These are phyloP conservation scores for Macheiramphus alcinus DNA, from an alignment of 2,113 vertebrate species.

Conservation along the genomic window DNA sequence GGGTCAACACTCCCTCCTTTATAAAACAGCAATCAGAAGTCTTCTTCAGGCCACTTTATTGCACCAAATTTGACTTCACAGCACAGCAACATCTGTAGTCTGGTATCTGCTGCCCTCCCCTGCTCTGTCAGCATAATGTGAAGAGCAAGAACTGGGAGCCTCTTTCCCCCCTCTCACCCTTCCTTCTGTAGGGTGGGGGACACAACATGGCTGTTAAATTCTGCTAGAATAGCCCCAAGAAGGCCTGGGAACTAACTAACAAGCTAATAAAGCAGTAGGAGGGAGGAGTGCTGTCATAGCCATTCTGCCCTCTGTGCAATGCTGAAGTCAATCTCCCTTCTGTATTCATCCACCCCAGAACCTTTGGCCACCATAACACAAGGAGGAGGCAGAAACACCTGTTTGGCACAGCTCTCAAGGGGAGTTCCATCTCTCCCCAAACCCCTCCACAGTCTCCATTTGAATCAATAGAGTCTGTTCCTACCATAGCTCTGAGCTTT, in stretches of 20 bases:
- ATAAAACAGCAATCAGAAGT: neutral
- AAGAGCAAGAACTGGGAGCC: neutral
- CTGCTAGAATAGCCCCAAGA: neutral
- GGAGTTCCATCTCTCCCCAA: neutral
- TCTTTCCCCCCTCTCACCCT: neutral
- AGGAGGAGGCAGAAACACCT: neutral
- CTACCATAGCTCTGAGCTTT: neutral
- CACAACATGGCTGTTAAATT: neutral
- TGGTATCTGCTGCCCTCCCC: neutral
- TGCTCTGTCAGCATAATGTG: neutral
- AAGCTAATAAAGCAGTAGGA: neutral
- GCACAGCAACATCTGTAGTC: neutral
- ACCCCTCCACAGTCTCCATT: neutral
- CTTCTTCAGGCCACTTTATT: neutral
- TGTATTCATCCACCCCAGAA: neutral
- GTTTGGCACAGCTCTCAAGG: neutral
- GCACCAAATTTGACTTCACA: neutral
- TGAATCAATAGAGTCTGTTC: rapidly evolving
- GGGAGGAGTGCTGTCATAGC: neutral
- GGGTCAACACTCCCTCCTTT: neutral
- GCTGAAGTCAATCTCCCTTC: neutral
- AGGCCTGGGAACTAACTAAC: neutral
- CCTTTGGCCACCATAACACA: neutral
- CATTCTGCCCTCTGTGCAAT: neutral
- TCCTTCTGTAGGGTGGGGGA: neutral